These are phyloP conservation scores for Prietella phreatophila DNA, from an alignment of 2,113 vertebrate species.

Conservation along the genomic window DNA sequence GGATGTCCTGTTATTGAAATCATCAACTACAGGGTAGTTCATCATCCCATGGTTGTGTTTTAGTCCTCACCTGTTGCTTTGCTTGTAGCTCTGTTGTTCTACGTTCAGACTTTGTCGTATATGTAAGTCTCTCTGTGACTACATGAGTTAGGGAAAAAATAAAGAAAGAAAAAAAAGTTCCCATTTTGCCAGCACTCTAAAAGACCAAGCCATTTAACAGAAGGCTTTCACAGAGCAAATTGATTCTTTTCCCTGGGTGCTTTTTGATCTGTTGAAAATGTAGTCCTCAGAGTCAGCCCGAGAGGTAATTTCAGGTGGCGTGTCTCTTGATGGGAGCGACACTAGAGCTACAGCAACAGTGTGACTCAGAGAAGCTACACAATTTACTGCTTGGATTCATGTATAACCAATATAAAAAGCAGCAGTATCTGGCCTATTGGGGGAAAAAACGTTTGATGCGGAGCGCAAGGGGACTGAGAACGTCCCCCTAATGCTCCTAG, in stretches of 20 bases:
- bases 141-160: background rate
- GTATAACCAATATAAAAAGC: conserved; percentile 30
- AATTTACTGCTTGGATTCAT: conserved; percentile 29
- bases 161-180: background rate
- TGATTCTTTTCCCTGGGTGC: conserved; percentile 28
- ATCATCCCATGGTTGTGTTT: too few species aligned
- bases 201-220: conserved; percentile 31
- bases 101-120: background rate
- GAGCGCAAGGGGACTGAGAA: background rate
- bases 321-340: conserved; percentile 18
- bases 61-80: background rate
- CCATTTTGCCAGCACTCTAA: conserved; percentile 18
- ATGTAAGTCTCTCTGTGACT: conserved; percentile 4
- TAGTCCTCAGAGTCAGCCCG: conserved; percentile 18
- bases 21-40: background rate
- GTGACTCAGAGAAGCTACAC: conserved; percentile 16
- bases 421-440: background rate
- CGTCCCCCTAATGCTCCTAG: background rate
- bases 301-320: conserved; percentile 40
- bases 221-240: conserved; percentile 29
- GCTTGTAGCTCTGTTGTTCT: background rate
- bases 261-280: conserved; percentile 42
- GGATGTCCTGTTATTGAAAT: background rate
- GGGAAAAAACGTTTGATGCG: background rate
- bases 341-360: background rate